Conservation (phyloP, 1,140 invertebrate genomes). For the Procambarus virginalis region DNA sequence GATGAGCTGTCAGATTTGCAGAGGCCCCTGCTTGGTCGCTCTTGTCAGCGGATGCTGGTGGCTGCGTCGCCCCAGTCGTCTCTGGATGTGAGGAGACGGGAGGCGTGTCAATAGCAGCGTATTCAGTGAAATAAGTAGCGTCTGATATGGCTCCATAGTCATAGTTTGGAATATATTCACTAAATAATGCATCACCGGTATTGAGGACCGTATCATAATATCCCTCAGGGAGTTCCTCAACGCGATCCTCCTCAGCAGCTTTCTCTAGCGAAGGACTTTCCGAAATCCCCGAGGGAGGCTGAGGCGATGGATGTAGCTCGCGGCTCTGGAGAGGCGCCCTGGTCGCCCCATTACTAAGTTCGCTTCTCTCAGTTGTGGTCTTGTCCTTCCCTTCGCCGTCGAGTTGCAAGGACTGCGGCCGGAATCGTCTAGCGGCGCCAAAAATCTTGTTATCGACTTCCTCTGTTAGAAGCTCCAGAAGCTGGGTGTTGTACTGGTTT, state of each 20-base stretch:
- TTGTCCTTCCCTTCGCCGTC: background rate
- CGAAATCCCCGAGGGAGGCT: background rate
- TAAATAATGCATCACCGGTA: background rate
- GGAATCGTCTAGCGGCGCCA: conserved; percentile 34
- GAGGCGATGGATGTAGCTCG: background rate
- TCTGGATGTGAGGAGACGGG: background rate
- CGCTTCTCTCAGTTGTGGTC: background rate
- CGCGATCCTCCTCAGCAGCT: background rate
- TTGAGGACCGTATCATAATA: conserved; percentile 17
- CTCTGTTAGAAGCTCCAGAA: conserved; percentile 54
- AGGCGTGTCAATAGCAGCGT: conserved; percentile 7
- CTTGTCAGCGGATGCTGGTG: background rate
- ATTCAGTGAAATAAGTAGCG: conserved; percentile 30
- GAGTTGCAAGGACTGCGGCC: conserved; percentile 30
- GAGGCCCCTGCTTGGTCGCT: background rate
- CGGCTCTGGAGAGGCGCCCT: background rate
- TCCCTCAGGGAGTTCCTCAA: conserved; percentile 7
- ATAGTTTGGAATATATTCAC: conserved; percentile 38
- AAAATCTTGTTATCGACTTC: conserved; percentile 56
- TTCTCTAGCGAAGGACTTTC: background rate
- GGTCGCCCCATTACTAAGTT: background rate
- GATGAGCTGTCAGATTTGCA: background rate
- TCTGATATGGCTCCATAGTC: conserved; percentile 14
- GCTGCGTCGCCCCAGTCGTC: background rate
- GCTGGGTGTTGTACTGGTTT: conserved; percentile 35